phyloP scores from a whole-genome alignment of 2,797 vertebrate genomes.

The Xenops minutus region DNA sequence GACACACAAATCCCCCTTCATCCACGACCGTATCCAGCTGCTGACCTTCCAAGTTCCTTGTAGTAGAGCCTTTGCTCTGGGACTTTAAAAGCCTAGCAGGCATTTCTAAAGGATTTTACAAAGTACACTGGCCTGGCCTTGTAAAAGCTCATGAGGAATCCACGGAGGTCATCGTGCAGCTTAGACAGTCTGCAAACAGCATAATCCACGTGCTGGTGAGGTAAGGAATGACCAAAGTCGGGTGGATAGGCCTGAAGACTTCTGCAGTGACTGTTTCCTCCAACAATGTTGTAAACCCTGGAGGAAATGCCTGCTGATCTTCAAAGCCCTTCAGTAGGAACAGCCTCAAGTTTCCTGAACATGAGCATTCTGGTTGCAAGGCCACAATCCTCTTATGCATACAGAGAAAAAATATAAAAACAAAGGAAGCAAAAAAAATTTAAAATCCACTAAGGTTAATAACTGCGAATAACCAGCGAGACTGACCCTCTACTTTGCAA shows the following conservation, averaged over 20 bases:
- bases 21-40: conserved; percentile 17
- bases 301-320: conserved; percentile 68
- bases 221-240: conserved; percentile 28
- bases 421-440: not conserved
- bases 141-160: conserved; percentile 59
- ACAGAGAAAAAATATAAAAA: conserved; percentile 2
- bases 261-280: conserved; percentile 25
- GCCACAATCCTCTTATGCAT: conserved; percentile 8
- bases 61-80: not conserved
- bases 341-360: conserved; percentile 56
- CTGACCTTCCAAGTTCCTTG: conserved; percentile 7
- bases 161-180: conserved; percentile 34
- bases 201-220: conserved; percentile 42
- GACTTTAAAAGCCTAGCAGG: conserved; percentile 53
- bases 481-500: conserved; percentile 59
- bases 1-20: not conserved
- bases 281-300: conserved; percentile 32
- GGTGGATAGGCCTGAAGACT: conserved; percentile 1
- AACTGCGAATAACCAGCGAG: conserved; percentile 26
- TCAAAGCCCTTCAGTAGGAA: conserved; percentile 49
- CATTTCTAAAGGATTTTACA: conserved; percentile 58
- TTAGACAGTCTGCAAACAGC: conserved; percentile 58
- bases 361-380: conserved; percentile 3
- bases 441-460: not conserved
- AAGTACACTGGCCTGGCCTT: conserved; percentile 49